Conservation (phyloP, 2,113 vertebrate genomes). For the Oryzias javanicus region DNA sequence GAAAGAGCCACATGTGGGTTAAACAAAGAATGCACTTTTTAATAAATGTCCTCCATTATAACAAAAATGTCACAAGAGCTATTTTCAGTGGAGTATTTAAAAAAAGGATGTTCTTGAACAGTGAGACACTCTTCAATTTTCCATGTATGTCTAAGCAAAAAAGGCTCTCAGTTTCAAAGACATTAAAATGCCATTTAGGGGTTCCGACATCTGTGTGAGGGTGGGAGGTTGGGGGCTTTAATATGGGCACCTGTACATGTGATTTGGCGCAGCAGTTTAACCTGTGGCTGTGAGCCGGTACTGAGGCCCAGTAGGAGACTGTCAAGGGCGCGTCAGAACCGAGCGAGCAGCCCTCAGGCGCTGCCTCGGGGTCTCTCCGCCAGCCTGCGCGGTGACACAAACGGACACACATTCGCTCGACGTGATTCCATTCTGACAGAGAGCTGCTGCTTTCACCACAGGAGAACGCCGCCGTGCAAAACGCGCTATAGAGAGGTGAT, state of each 20-base stretch:
- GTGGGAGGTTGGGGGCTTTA: background rate
- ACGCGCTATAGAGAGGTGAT: slow-evolving; percentile 25
- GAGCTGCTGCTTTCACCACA: slow-evolving; percentile 45
- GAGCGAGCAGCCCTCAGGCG: slow-evolving; percentile 38
- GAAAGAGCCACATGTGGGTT: no score
- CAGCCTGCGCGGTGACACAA: slow-evolving; percentile 31
- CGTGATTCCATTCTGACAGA: slow-evolving; percentile 19
- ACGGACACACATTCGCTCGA: slow-evolving; percentile 23
- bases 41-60: no score
- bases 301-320: slow-evolving; percentile 14
- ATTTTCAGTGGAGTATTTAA: no score
- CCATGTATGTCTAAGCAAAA: no score
- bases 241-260: background rate
- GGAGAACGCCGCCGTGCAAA: slow-evolving; percentile 6
- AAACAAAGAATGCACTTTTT: no score
- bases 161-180: no score
- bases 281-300: slow-evolving; percentile 23
- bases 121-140: no score
- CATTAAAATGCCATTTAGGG: no score
- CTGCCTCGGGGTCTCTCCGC: slow-evolving; percentile 22
- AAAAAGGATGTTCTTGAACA: no score
- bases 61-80: no score
- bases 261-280: slow-evolving; percentile 9
- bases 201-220: no score
- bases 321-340: slow-evolving; percentile 34